phyloP scores from a whole-genome alignment of 2,888 invertebrate species.

The Macaria notata region DNA sequence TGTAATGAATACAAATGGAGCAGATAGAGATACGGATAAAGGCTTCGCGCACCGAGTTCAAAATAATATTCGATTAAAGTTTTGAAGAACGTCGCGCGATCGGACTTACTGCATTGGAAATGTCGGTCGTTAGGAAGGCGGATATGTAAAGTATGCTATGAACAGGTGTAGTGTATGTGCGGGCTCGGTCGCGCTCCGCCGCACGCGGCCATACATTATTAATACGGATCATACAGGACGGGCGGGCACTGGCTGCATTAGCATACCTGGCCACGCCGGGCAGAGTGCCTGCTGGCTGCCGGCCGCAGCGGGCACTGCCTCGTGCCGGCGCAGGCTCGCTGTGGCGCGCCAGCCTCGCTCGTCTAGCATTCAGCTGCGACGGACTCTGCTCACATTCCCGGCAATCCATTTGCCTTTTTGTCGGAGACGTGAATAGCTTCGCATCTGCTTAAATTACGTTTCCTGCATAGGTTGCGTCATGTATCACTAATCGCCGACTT shows the following conservation, averaged over 20 bases:
- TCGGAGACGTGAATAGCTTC: conserved; percentile 23
- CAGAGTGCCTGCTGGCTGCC: conserved; percentile 10
- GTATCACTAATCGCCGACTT: conserved; percentile 19
- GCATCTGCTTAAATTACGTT: conserved; percentile 33
- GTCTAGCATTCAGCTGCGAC: conserved; percentile 31
- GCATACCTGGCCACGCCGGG: conserved; percentile 36
- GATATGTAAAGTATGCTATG: conserved; percentile 28
- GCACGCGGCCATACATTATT: conserved; percentile 51
- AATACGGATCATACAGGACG: conserved; percentile 41
- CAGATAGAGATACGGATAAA: conserved; percentile 22
- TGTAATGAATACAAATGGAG: conserved; percentile 25
- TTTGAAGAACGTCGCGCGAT: conserved; percentile 9
- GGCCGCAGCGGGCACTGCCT: conserved; percentile 12
- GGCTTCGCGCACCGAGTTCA: conserved; percentile 4
- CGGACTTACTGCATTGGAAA: not conserved
- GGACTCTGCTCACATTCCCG: conserved; percentile 38
- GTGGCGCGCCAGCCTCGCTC: conserved; percentile 37
- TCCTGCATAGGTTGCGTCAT: conserved; percentile 28
- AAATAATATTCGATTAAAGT: conserved; percentile 12
- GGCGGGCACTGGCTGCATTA: conserved; percentile 35
- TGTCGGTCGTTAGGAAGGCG: conserved; percentile 12
- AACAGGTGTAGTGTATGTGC: conserved; percentile 26
- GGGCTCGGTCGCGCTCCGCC: conserved; percentile 30
- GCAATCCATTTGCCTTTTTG: conserved; percentile 37
- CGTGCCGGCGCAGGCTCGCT: conserved; percentile 30